Evolutionary conservation across 2,888 invertebrate genomes (phyloP), one percentile per base, ranked within the genome.

Genomic region (Junonia oenone): DNA sequence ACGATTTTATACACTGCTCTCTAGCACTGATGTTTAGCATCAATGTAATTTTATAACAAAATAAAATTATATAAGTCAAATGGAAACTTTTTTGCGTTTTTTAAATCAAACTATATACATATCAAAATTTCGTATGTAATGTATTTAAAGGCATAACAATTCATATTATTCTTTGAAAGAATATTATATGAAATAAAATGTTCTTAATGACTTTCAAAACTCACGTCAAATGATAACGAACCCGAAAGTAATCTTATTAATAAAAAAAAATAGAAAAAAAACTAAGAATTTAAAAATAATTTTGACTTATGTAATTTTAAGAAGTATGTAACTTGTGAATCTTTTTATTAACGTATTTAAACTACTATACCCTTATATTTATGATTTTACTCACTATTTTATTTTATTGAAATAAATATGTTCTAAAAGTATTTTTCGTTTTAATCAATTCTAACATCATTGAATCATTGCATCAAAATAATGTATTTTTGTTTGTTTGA

Each of bases 351-450:
- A n/a, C 4, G 31, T 33, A n/a, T n/a, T 31, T 31, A 31, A 31
- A 1, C 31, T 11, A 33, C 11, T 33, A n/a, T 3, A 50, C 49
- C 27, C 49, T 45, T 47, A 50, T 19, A 50, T 50, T 46, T 57
- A 50, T 53, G 33, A 50, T 14, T 54, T 50, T 37, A 52, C 31
- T 49, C 22, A 45, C 51, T n/a, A 29, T 33, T 40, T 40, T 31
- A 58, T 53, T 45, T 40, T 46, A 46, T 52, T 52, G 35, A 29
- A 53, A 56, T 56, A 50, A 56, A 59, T 33, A 43, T 27, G 55
- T 51, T 38, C 15, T 49, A 26, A 11, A 13, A 14, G 22, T 49
- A 13, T 8, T 17, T 14, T 5, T 55, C 2, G 43, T 47, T 54
- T 33, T 19, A 38, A 46, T 22, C 9, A n/a, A n/a, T n/a, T n/a